These are phyloP conservation scores for Callopanchax toddi DNA, from an alignment of 2,113 vertebrate species.

Conservation along the genomic window DNA sequence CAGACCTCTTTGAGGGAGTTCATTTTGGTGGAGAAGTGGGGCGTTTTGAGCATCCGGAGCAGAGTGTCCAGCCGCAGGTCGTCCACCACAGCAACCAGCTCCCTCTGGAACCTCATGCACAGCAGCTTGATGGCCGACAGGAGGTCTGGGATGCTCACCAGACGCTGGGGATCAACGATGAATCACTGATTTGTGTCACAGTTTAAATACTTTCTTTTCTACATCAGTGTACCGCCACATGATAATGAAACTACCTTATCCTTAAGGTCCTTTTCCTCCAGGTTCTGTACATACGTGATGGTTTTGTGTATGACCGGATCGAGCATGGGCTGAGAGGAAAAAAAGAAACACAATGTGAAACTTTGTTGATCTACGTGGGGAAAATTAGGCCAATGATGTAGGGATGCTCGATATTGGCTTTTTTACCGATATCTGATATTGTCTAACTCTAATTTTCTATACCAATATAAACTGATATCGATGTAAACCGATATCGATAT, in stretches of 20 bases:
- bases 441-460: too few species aligned
- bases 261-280: constrained; percentile 99
- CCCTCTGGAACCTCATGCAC: constrained; percentile 97
- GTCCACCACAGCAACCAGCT: constrained; percentile 91
- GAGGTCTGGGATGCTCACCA: constrained; percentile 97
- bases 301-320: constrained; percentile 98
- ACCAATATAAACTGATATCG: too few species aligned
- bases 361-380: background rate
- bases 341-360: constrained; percentile 34
- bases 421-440: too few species aligned
- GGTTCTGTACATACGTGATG: constrained; percentile 96
- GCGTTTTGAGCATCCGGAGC: constrained; percentile 96
- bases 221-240: too few species aligned
- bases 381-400: constrained; percentile 6
- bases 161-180: constrained; percentile 75
- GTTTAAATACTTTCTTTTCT: too few species aligned
- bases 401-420: too few species aligned
- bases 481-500: too few species aligned
- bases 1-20: constrained; percentile 98
- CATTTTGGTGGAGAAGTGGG: constrained; percentile 99
- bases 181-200: too few species aligned
- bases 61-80: constrained; percentile 95
- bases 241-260: constrained; percentile 91
- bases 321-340: constrained; percentile 88
- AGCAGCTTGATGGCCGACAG: constrained; percentile 96